Evolutionary conservation across 2,797 vertebrate genomes (phyloP).

Genomic region (Amblyopsis hoosieri): DNA sequence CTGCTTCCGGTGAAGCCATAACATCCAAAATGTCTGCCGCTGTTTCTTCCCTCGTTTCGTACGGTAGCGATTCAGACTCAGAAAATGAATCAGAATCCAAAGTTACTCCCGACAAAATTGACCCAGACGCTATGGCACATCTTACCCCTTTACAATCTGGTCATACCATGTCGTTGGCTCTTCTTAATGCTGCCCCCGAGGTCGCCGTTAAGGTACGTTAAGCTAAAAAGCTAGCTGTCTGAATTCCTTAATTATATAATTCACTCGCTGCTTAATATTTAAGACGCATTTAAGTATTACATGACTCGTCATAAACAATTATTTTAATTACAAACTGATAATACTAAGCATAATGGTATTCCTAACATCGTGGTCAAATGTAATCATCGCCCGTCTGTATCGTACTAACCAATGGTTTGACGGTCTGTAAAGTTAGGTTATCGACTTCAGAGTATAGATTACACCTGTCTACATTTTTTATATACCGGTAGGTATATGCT

Average conservation of each 20-base stretch:
- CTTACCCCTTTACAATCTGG: conserved; percentile 62
- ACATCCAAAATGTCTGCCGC: conserved; percentile 87
- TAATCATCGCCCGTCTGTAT: too few relatives aligned
- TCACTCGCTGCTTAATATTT: too few relatives aligned
- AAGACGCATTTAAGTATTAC: too few relatives aligned
- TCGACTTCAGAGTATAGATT: too few relatives aligned
- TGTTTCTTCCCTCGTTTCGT: conserved; percentile 85
- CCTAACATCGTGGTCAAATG: too few relatives aligned
- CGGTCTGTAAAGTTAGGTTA: too few relatives aligned
- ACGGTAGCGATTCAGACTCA: conserved; percentile 87
- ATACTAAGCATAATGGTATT: too few relatives aligned
- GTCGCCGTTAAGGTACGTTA: conserved; percentile 93
- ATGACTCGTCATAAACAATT: too few relatives aligned
- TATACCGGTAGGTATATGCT: background rate
- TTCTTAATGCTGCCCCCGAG: conserved; percentile 90
- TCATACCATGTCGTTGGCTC: conserved; percentile 58
- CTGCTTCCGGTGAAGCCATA: conserved; percentile 60
- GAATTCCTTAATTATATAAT: conserved; percentile 23
- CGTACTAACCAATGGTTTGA: too few relatives aligned
- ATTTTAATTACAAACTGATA: too few relatives aligned
- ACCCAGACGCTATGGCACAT: conserved; percentile 73
- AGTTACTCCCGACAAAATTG: conserved; percentile 43
- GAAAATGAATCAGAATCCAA: conserved; percentile 81
- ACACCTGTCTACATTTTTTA: background rate
- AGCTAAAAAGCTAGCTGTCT: conserved; percentile 18